phyloP scores from a whole-genome alignment of 2,797 vertebrate species.

The Acropternis orthonyx region DNA sequence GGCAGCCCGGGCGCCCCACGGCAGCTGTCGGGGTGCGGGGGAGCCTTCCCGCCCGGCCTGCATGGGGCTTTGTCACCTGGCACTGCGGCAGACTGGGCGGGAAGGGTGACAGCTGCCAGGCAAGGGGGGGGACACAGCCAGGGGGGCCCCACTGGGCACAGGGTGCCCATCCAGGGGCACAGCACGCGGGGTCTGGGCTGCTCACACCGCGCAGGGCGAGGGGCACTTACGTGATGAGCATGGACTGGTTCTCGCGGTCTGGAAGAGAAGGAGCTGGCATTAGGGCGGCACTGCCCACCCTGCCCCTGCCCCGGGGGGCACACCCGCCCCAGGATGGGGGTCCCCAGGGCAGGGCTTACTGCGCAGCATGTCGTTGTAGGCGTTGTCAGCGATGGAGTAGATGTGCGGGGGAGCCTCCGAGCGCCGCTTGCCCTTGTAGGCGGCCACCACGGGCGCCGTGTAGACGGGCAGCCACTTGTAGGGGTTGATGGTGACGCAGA shows the following conservation, averaged over 20 bases:
- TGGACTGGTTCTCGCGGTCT: conserved; percentile 97
- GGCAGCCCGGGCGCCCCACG: neutral
- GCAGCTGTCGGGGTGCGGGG: conserved; percentile 34
- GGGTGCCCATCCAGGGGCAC: neutral
- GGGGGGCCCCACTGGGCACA: neutral
- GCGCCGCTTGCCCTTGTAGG: conserved; percentile 91
- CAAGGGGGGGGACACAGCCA: fast-evolving
- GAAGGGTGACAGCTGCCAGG: neutral
- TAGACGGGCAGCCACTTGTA: conserved; percentile 96
- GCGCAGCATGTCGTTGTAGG: conserved; percentile 93
- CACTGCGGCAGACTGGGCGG: neutral
- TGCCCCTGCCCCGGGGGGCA: neutral
- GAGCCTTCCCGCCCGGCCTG: neutral
- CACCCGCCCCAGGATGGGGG: fast-evolving
- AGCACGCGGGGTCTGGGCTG: fast-evolving
- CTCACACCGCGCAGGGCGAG: neutral
- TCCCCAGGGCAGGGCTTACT: conserved; percentile 77
- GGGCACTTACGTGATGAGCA: conserved; percentile 95
- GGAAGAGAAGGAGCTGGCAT: conserved; percentile 46
- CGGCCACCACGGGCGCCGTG: conserved; percentile 84
- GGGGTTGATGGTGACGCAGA: conserved; percentile 93
- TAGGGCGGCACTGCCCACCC: neutral
- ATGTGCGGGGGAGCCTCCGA: conserved; percentile 88
- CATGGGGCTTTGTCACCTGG: neutral
- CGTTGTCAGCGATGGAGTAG: conserved; percentile 89